Evolutionary conservation across 1,140 invertebrate species (phyloP).

Genomic region (Bombus superbus): DNA sequence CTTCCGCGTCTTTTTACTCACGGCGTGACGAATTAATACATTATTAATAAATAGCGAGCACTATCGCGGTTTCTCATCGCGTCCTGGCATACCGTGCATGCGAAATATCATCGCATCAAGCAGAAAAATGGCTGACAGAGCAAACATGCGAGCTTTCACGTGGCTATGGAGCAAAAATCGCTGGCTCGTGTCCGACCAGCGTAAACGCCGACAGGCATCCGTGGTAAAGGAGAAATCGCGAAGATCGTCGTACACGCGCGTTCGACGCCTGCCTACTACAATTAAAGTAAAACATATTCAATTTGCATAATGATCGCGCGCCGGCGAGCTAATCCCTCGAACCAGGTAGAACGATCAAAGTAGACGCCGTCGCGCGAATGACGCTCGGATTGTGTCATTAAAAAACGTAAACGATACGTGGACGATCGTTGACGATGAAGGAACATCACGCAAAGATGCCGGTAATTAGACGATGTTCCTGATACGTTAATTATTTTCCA

Average conservation of each 20-base stretch:
- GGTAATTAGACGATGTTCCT: background rate
- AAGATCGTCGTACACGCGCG: background rate
- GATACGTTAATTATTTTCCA: background rate
- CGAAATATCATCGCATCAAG: constrained; percentile 33
- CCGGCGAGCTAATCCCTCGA: background rate
- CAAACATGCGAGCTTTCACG: constrained; percentile 55
- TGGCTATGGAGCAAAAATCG: background rate
- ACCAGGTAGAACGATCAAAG: background rate
- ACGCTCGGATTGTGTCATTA: background rate
- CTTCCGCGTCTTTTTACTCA: background rate
- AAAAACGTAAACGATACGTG: background rate
- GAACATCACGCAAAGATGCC: background rate
- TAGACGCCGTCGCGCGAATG: background rate
- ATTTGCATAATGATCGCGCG: constrained; percentile 27
- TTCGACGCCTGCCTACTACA: background rate
- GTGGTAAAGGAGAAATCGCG: constrained; percentile 52
- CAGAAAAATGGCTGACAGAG: constrained; percentile 36
- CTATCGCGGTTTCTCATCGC: constrained; percentile 43
- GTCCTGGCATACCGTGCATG: constrained; percentile 3
- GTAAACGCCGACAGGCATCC: background rate
- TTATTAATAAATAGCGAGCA: constrained; percentile 36
- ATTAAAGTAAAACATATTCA: constrained; percentile 23
- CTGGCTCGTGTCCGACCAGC: background rate
- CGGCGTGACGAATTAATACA: constrained; percentile 37
- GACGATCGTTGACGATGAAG: background rate